Base-by-base conservation (phyloP, 2,113 vertebrate species). In the Echinops telfairi region DNA sequence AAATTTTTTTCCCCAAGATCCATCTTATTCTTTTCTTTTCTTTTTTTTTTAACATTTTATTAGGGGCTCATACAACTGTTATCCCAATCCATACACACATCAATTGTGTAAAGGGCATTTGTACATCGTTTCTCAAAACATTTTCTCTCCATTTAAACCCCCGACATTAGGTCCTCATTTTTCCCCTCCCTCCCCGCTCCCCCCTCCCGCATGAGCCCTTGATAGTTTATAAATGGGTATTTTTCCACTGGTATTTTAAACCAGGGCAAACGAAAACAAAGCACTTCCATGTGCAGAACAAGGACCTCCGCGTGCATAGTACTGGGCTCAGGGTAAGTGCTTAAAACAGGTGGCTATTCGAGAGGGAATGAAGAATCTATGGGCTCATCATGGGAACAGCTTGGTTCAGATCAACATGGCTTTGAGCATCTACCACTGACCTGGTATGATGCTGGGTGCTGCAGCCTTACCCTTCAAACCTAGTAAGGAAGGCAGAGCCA, bases 221-320 rank as follows among this genome's bases (percentile, higher is more conserved):
- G n/a, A n/a, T n/a, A n/a, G n/a, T n/a, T n/a, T n/a, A n/a, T n/a
- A n/a, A n/a, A n/a, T n/a, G n/a, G n/a, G n/a, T n/a, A n/a, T n/a
- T 86, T 93, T 92, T 70, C 86, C 60, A 68, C 38, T 27, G 47
- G 47, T 53, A 27, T 86, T 92, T 71, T 23, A 38, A 83, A 92
- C 66, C 83, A 80, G 3, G 84, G 85, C 57, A 83, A 43, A n/a
- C 87, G 68, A 86, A 68, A 23, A 62, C 22, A 68, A 25, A 29
- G 20, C 6, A 88, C 8, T 88, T 91, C 19, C 27, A 75, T 36
- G 25, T 68, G 71, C 36, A 91, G 68, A 91, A 88, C 5, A 4
- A 6, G 10, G 15, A 58, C 53, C 16, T 88, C 92, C 7, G 40
- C 40, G 40, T 53, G 47, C 5, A 53, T 53, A 53, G 47, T 53